phyloP scores from a whole-genome alignment of 37 sponge, comb jelly and placozoan genomes.

The Haliclona indistincta region DNA sequence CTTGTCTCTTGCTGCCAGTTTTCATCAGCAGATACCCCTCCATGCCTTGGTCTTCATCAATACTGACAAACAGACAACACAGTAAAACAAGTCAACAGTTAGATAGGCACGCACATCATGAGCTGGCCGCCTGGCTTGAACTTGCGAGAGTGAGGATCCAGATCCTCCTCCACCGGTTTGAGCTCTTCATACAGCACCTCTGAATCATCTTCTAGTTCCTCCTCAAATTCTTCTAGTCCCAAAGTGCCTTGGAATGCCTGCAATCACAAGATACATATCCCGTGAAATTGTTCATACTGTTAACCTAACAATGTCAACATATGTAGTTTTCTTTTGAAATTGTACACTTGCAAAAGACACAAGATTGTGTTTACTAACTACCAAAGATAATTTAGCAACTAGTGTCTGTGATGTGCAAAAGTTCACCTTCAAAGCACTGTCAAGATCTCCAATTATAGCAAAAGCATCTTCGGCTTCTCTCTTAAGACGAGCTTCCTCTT shows the following conservation, averaged over 20 bases:
- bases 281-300: no score
- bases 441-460: constrained; percentile 54
- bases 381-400: background rate
- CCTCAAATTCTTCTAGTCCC: constrained; percentile 30
- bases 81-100: no score
- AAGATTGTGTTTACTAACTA: background rate
- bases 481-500: background rate
- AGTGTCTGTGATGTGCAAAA: no score
- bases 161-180: constrained; percentile 39
- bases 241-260: background rate
- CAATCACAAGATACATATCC: background rate
- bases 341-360: no score
- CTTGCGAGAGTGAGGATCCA: constrained; percentile 57
- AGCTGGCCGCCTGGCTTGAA: constrained; percentile 43
- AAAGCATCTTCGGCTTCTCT: constrained; percentile 46
- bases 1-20: constrained; percentile 35
- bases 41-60: constrained; percentile 35
- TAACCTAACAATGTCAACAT: no score
- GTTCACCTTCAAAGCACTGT: constrained; percentile 61
- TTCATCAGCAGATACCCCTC: constrained; percentile 81
- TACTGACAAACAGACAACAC: background rate
- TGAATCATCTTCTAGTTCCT: constrained; percentile 9
- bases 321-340: no score
- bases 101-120: constrained; percentile 41
- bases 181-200: background rate